Conservation (phyloP, 35 echinoderm and acorn worm species). For the Lytechinus variegatus region DNA sequence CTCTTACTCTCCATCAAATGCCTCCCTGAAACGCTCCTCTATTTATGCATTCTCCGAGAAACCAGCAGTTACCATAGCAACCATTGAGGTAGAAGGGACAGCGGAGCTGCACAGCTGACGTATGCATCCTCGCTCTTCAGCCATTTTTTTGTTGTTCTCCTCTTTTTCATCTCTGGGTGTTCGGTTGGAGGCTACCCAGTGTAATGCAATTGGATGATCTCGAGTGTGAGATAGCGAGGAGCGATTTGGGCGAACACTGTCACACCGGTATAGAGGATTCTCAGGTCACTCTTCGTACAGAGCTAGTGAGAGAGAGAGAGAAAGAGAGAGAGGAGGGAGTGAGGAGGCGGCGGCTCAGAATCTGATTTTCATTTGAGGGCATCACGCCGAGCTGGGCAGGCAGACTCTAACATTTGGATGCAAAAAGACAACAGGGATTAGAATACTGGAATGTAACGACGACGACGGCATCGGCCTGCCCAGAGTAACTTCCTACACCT, state of each 20-base stretch:
- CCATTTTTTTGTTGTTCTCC: slow-evolving; percentile 12
- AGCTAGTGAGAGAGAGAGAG: not conserved
- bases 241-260: slow-evolving; percentile 25
- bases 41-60: slow-evolving; percentile 55
- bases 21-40: slow-evolving; percentile 35
- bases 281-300: not conserved
- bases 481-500: not conserved
- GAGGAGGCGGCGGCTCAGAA: slow-evolving; percentile 10
- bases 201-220: slow-evolving; percentile 24
- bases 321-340: not conserved
- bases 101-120: slow-evolving; percentile 50
- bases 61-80: slow-evolving; percentile 38
- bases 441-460: slow-evolving; percentile 6
- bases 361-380: slow-evolving; percentile 41
- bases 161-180: not conserved
- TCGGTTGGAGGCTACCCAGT: not conserved
- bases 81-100: slow-evolving; percentile 53
- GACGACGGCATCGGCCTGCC: not conserved
- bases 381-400: slow-evolving; percentile 35
- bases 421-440: slow-evolving; percentile 4
- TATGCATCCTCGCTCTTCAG: slow-evolving; percentile 19
- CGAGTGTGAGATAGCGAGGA: slow-evolving; percentile 36
- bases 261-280: not conserved
- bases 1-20: slow-evolving; percentile 24
- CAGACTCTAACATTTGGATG: not conserved